These are phyloP conservation scores for Sus scrofa DNA, from an alignment of 2,113 vertebrate species.

Conservation along the genomic window T2T-Sscrofa CM000818.6:38394501-38395000, in stretches of 20 bases:
- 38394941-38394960: fast-evolving
- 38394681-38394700: too few relatives aligned
- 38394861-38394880: neutral
- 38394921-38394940: too few relatives aligned
- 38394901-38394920: neutral
- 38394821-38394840: neutral
- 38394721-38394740: too few relatives aligned
- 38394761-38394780: neutral
- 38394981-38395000: fast-evolving
- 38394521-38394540: neutral
- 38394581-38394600: neutral
- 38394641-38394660: too few relatives aligned
- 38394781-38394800: neutral
- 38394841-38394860: neutral
- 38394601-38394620: neutral
- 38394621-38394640: too few relatives aligned
- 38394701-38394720: too few relatives aligned
- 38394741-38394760: neutral
- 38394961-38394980: neutral
- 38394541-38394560: neutral
- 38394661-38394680: too few relatives aligned
- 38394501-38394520: neutral
- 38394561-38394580: neutral
- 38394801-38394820: neutral
- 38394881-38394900: neutral